Base-by-base conservation (phyloP, 2,888 invertebrate species). In the Pristionchus arcanus region DNA sequence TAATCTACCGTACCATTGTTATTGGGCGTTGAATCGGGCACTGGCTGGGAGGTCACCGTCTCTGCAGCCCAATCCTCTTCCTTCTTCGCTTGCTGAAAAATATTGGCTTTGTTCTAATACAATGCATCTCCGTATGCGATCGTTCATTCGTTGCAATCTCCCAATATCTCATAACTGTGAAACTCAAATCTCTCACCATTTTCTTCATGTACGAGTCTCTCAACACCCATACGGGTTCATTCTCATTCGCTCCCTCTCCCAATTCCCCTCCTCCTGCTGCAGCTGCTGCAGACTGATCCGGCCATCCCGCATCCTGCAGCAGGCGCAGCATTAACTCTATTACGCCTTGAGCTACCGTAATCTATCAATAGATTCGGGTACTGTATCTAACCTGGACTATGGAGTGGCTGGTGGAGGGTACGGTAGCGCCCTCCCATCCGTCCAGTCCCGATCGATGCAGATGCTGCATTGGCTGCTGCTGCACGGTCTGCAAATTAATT, bases 161-260 rank as follows among this genome's bases (percentile, higher is more conserved):
- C 21, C 16, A 37, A 37, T 77, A 42, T 77, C 31, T 21, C 13
- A 31, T 34, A 42, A 77, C 25, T 42, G 19, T 77, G 74, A 37
- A 77, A 42, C 74, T 21, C 68, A 25, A 31, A 4, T 21, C 94
- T 77, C 95, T 90, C 87, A 94, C 92, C 91, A 94, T 90, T 59
- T 94, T 90, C 90, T 94, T 94, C 91, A 94, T 90, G 83, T 94
- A 95, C 49, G 94, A 93, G 83, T 95, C 95, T 89, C 94, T 87
- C 90, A 94, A 91, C 34, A 94, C 94, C 94, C 94, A 94, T 34
- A 94, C 93, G 0, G 94, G 94, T 28, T 88, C 88, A n/a, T 74
- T 77, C 59, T 59, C 84, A 49, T 85, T 49, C 59, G 68, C 49
- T 53, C 68, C 68, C n/a, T 74, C 89, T 63, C 49, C 81, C 28